Evolutionary conservation across 2,888 invertebrate genomes (phyloP).

Genomic region (Tetramorium bicarinatum): DNA sequence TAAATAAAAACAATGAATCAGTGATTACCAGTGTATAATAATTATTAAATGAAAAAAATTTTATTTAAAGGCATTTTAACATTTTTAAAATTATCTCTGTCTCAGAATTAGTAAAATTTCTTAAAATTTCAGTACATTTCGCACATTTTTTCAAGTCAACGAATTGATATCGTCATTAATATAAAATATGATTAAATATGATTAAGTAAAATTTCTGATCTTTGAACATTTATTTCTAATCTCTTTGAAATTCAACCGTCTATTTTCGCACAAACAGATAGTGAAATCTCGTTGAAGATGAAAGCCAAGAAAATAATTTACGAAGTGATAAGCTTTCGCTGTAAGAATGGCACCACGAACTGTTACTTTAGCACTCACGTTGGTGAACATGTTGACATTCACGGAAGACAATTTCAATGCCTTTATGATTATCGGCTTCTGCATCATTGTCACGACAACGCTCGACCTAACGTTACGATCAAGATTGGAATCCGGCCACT

Average conservation of each 20-base stretch:
- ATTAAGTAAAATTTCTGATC: too few relatives aligned
- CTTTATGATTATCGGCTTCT: conserved; percentile 73
- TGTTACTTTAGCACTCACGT: conserved; percentile 59
- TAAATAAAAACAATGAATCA: conserved; percentile 32
- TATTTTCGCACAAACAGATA: not conserved
- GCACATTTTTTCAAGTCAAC: too few relatives aligned
- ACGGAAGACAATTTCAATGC: conserved; percentile 72
- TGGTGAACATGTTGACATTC: conserved; percentile 74
- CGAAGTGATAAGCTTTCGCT: not conserved
- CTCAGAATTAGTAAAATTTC: not conserved
- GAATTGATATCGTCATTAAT: too few relatives aligned
- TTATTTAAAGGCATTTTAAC: not conserved
- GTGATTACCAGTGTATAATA: not conserved
- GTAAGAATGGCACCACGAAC: not conserved
- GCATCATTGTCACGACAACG: conserved; percentile 70
- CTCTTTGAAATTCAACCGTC: not conserved
- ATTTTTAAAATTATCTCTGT: not conserved
- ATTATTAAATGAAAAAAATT: too few relatives aligned
- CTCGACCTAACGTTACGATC: conserved; percentile 60
- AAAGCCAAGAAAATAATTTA: not conserved
- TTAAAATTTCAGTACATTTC: not conserved
- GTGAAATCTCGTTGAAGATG: not conserved
- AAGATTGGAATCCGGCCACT: conserved; percentile 71
- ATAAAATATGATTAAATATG: too few relatives aligned
- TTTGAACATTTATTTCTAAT: not conserved